phyloP scores from a whole-genome alignment of 2,888 invertebrate species.

The Petrophora chlorosata region DNA sequence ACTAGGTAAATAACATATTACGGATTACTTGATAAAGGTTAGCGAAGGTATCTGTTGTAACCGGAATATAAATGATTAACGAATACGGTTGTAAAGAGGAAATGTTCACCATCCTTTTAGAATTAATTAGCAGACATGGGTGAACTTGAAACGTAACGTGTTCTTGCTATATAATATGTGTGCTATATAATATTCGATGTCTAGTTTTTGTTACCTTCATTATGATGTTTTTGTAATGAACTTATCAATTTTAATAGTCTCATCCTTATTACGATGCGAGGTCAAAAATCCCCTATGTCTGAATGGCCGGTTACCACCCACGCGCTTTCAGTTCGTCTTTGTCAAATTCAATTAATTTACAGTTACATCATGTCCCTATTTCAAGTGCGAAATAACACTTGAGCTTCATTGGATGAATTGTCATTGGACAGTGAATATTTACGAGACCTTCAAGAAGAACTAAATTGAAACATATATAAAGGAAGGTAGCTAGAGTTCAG shows the following conservation, averaged over 20 bases:
- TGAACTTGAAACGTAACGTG: conserved; percentile 35
- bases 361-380: conserved; percentile 33
- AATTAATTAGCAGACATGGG: conserved; percentile 41
- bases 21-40: conserved; percentile 30
- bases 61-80: conserved; percentile 45
- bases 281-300: conserved; percentile 35
- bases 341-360: conserved; percentile 42
- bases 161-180: conserved; percentile 15
- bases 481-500: too few species aligned
- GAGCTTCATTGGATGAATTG: conserved; percentile 17
- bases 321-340: conserved; percentile 38
- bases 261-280: conserved; percentile 38
- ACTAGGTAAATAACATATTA: conserved; percentile 30
- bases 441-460: too few species aligned
- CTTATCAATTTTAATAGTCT: conserved; percentile 31
- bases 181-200: not conserved
- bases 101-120: conserved; percentile 38
- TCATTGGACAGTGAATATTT: conserved; percentile 9
- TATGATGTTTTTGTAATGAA: conserved; percentile 13
- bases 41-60: conserved; percentile 42
- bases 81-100: conserved; percentile 43
- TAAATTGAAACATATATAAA: too few species aligned
- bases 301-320: conserved; percentile 38
- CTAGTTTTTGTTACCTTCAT: conserved; percentile 2
- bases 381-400: conserved; percentile 23